Evolutionary conservation across 2,888 invertebrate genomes (phyloP), one percentile per base, ranked within the genome.

Genomic region (Drosophila helvetica): DNA sequence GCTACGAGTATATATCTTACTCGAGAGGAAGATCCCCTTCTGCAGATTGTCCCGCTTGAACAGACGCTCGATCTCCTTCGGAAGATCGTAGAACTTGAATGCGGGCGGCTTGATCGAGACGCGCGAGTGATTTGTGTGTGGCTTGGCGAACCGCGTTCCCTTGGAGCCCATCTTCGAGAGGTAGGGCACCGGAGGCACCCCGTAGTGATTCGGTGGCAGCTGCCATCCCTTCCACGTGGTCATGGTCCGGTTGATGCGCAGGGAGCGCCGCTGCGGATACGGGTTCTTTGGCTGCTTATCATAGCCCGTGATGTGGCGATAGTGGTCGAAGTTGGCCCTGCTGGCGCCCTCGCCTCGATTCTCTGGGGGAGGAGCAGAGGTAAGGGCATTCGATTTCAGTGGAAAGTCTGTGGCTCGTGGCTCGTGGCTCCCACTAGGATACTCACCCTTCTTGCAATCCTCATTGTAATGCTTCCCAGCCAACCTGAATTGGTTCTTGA

Each of bases 191-290:
- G 65, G 71, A 0, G 65, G 73, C 0, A 83, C 62, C 0, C 80
- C 77, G 46, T 91, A 91, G 1, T 86, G 78, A 76, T 91, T 91
- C 0, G 91, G 91, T 0, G 91, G 78, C 33, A 86, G 68, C 1
- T 90, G 80, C 76, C 87, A 90, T 22, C 62, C 52, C 1, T 63
- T 62, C 68, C 73, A 74, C 0, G 67, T 70, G 17, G 79, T 78
- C 73, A 84, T 50, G 1, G 52, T 47, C 0, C 85, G 84, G 38
- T 78, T 69, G 3, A 22, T 56, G 1, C 45, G 50, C 12, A 85
- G 43, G 0, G 63, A 56, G 9, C 78, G 78, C 7, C 68, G 59
- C 27, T 77, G 64, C 9, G 81, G 84, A 65, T 78, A 83, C 2
- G 75, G 73, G 22, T 67, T 27, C 1, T 15, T 18, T 0, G 61